phyloP scores from a whole-genome alignment of 2,888 invertebrate species.

The Xylocampa areola region DNA sequence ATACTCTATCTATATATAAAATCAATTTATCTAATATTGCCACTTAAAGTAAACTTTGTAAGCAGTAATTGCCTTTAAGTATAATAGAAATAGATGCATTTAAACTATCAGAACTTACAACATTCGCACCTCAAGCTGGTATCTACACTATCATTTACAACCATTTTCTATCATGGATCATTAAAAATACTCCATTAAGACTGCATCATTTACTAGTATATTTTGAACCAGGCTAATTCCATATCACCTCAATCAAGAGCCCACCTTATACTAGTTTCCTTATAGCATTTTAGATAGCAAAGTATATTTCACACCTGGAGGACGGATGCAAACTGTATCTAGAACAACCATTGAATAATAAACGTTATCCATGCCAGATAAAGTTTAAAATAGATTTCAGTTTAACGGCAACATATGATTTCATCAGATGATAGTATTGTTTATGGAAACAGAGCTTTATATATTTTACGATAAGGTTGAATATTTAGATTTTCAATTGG shows the following conservation, averaged over 20 bases:
- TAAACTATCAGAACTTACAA: slow-evolving; percentile 41
- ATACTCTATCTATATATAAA: no score
- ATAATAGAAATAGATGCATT: slow-evolving; percentile 34
- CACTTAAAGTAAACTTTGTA: slow-evolving; percentile 24
- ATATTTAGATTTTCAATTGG: slow-evolving; percentile 17
- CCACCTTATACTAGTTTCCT: slow-evolving; percentile 46
- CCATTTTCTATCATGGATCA: slow-evolving; percentile 54
- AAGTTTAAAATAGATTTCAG: slow-evolving; percentile 39
- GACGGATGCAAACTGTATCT: slow-evolving; percentile 49
- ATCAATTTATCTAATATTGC: slow-evolving; percentile 1
- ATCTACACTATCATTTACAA: slow-evolving; percentile 55
- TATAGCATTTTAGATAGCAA: slow-evolving; percentile 47
- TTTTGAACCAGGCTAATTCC: slow-evolving; percentile 47
- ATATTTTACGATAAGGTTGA: slow-evolving; percentile 25
- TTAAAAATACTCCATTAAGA: slow-evolving; percentile 59
- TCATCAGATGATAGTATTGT: slow-evolving; percentile 19
- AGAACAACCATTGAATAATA: slow-evolving; percentile 39
- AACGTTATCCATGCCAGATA: slow-evolving; percentile 37
- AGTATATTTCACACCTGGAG: slow-evolving; percentile 57
- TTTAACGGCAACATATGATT: slow-evolving; percentile 43
- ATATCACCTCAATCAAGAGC: slow-evolving; percentile 26
- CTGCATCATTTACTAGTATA: slow-evolving; percentile 41
- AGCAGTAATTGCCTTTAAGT: slow-evolving; percentile 40
- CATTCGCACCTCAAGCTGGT: slow-evolving; percentile 40
- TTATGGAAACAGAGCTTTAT: slow-evolving; percentile 37